These are phyloP conservation scores for Anabacerthia variegaticeps DNA, from an alignment of 2,797 vertebrate species.

Conservation along the genomic window DNA sequence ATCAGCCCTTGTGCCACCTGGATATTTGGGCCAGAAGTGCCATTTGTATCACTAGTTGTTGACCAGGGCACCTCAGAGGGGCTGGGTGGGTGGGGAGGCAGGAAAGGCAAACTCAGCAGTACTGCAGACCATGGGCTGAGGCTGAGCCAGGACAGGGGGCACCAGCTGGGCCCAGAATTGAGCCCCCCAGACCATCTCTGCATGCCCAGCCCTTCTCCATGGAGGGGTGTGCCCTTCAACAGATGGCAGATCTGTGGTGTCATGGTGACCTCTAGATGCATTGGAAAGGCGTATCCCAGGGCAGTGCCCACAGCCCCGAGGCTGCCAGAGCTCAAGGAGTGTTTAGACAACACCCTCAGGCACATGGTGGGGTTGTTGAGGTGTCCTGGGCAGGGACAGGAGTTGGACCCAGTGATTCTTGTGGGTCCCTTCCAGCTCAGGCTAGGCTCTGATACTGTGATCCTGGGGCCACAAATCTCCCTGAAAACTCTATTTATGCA, in stretches of 20 bases:
- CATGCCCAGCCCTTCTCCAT: neutral
- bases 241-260: no score
- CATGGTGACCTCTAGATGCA: neutral
- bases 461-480: neutral
- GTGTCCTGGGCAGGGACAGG: neutral
- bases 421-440: neutral
- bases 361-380: neutral
- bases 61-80: neutral
- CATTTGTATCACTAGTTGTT: accelerated
- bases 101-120: neutral
- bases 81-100: neutral
- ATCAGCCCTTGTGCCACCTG: neutral
- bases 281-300: neutral
- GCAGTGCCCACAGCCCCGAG: no score
- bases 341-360: no score
- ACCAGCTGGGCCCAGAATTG: no score
- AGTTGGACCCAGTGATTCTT: no score
- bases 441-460: no score
- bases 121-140: accelerated
- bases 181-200: neutral
- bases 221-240: neutral
- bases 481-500: accelerated
- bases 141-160: neutral
- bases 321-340: neutral
- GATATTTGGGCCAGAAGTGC: neutral